A percentile compares a stretch with the other conserved stretches of the same genome.
phyloP scores from a whole-genome alignment of 2,888 invertebrate species.

The Metopia argyrocephala region DNA sequence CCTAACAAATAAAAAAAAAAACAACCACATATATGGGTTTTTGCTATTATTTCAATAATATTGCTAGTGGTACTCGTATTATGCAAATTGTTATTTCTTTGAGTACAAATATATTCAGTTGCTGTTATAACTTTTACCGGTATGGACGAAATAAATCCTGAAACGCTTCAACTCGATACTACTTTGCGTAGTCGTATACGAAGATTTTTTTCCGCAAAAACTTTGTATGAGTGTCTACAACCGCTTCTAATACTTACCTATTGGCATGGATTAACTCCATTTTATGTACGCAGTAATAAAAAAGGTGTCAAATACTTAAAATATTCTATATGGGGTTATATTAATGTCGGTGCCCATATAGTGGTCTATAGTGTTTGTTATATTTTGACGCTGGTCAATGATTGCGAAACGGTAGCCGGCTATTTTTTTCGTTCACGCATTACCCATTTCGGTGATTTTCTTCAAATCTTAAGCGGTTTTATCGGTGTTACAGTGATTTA shows the following conservation, averaged over 20 bases:
- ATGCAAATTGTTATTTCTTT: constrained; percentile 35
- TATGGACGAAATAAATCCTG: constrained; percentile 65
- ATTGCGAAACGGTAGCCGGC: constrained; percentile 76
- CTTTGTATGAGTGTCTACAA: constrained; percentile 73
- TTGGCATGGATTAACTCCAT: constrained; percentile 74
- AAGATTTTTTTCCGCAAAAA: constrained; percentile 71
- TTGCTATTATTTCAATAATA: background rate
- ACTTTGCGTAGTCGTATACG: constrained; percentile 62
- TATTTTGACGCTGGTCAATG: constrained; percentile 71
- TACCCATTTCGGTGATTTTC: constrained; percentile 74
- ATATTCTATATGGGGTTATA: constrained; percentile 72
- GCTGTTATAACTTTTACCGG: constrained; percentile 64
- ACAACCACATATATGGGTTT: background rate
- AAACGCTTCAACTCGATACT: constrained; percentile 36
- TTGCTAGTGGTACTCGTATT: background rate
- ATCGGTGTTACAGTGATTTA: constrained; percentile 76
- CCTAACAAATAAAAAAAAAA: background rate
- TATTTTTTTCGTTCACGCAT: constrained; percentile 76
- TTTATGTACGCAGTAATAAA: constrained; percentile 69
- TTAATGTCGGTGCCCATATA: constrained; percentile 72
- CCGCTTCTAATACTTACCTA: constrained; percentile 73
- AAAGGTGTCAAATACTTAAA: constrained; percentile 68
- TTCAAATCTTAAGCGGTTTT: constrained; percentile 75
- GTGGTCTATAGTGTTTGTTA: constrained; percentile 72
- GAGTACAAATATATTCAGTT: constrained; percentile 66